phyloP scores from a whole-genome alignment of 2,113 vertebrate genomes.

The Muntiacus reevesi region DNA sequence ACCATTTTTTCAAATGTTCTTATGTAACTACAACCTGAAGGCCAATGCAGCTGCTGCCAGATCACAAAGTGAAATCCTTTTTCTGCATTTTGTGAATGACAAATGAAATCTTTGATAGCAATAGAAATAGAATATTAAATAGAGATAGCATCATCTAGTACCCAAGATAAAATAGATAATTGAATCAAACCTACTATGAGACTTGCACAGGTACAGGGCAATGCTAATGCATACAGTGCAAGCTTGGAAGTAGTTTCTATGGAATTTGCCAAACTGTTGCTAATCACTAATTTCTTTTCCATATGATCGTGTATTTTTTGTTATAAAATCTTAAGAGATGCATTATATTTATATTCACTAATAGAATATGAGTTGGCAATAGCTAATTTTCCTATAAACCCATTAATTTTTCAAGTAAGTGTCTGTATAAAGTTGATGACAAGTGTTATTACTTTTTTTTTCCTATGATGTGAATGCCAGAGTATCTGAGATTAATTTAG shows the following conservation, averaged over 20 bases:
- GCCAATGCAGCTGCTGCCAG: background rate
- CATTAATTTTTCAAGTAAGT: background rate
- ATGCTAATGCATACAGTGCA: background rate
- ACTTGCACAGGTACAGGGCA: background rate
- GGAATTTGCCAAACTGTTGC: background rate
- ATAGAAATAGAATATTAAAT: background rate
- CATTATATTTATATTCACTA: background rate
- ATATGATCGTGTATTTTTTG: background rate
- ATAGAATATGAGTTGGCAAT: background rate
- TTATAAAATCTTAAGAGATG: background rate
- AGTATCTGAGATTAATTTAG: background rate
- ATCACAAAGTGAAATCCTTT: background rate
- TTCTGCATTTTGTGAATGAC: background rate
- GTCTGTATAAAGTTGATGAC: background rate
- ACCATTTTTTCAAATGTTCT: background rate
- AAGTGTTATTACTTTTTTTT: background rate
- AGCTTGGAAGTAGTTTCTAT: background rate
- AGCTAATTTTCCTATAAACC: background rate
- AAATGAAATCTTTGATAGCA: background rate
- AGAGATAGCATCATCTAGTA: background rate
- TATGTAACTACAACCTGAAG: background rate
- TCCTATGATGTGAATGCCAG: background rate
- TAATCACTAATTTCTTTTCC: background rate
- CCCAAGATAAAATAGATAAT: slow-evolving; percentile 23
- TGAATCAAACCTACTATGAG: background rate